Evolutionary conservation across 1,140 invertebrate genomes (phyloP), one percentile per base, ranked within the genome.

Genomic region (Pseudobourletiella spinata): DNA sequence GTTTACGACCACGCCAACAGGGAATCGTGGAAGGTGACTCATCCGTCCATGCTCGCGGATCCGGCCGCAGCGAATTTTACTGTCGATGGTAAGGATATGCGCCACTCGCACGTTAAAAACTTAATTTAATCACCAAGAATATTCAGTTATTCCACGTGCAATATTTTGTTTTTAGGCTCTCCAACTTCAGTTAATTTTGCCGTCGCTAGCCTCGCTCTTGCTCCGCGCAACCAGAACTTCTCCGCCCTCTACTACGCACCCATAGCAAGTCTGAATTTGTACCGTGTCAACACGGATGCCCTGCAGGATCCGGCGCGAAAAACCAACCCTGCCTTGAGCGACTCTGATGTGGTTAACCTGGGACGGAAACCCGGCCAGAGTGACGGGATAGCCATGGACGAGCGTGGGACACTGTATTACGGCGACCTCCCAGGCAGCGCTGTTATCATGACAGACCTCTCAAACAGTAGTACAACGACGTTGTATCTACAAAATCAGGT

Each of bases 221-320:
- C 87, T 0, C 80, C 84, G 0, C 80, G 79, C 48, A 76, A 81
- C 18, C 81, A 15, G 67, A 78, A 2, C 76, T 81, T 54, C 74
- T 83, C 52, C 74, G 30, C 74, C 6, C 65, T 90, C 0, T 91
- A 88, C 72, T 90, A 84, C 75, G 87, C 89, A 73, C 87, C 88
- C 0, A 74, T 90, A 59, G 87, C 87, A 16, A 88, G 83, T 89
- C 74, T 81, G 85, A 79, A 61, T 90, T 1, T 89, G 86, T 74
- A 86, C 85, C 50, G 81, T 91, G 4, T 80, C 86, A 8, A 11
- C 11, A 48, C 46, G 8, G 6, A 48, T 11, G 20, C 22, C 18
- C 22, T 48, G 6, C 14, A 22, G 20, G 20, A 14, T 48, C 14
- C 46, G 20, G 86, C 86, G 0, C n/a, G n/a, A n/a, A n/a, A n/a